Evolutionary conservation across 2,113 vertebrate genomes (phyloP), one percentile per base, ranked within the genome.

Genomic region (Echinops telfairi): DNA sequence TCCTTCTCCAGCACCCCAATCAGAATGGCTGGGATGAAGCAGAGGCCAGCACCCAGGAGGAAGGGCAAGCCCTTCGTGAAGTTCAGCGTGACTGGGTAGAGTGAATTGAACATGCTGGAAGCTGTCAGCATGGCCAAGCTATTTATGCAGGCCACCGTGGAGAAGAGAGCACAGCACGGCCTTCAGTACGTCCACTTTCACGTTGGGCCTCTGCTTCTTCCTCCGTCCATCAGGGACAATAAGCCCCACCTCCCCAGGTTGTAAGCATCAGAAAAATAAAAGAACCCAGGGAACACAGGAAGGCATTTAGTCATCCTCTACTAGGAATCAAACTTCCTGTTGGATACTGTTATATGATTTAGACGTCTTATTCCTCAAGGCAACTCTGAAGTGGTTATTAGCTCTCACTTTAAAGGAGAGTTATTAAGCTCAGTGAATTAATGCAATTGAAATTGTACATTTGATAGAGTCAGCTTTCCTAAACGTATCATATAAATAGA

Each of bases 31-130:
- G 99, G 99, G 94, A 99, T 97, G 90, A 99, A 64, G 57, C 99
- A 99, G 57, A 99, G 33, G 70, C 98, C 8, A 6, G 98, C 99
- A 31, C 98, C 99, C 0, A 99, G 98, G 15, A 99, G 98, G 97
- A 99, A 99, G 0, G 99, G 96, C 93, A 99, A 99, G 1, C 99
- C 99, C 92, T 98, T 99, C 99, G 99, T 99, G 97, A 99, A 98
- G 97, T 98, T 97, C 94, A 99, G 97, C 0, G 98, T 99, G 91
- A 98, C 99, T 29, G 99, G 98, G 97, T 99, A 99, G 62, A 99
- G 97, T 0, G 99, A 98, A 96, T 99, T 99, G 97, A 99, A 99
- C 92, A 99, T 82, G 10, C 98, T 95, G 0, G 98, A 98, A 83
- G 99, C 98, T 38, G 97, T 98, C 12, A 99, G 97, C 1, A 98